Base-by-base conservation (phyloP, 2,113 vertebrate genomes). In the Cyprinodon tularosa region DNA sequence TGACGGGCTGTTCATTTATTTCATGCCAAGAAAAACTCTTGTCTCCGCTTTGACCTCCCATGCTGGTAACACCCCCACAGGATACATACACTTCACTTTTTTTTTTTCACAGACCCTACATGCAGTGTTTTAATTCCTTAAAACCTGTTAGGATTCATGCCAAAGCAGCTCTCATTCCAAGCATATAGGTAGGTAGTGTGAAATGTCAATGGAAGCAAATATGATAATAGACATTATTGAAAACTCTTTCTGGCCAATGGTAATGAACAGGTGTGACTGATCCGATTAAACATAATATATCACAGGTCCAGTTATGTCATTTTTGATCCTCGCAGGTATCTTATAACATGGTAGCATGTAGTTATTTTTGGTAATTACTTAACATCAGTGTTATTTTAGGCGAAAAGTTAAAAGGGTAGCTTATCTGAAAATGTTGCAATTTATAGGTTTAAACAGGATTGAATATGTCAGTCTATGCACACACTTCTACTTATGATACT, bases 1-100 rank as follows among this genome's bases (percentile, higher is more conserved):
- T 50, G 37, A 76, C 12, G 3, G 63, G 44, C 74, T 66, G 71
- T 74, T 86, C 68, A 82, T 80, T 88, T 87, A 76, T 86, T 89
- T 85, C 36, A 44, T 73, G 78, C 81, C 69, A 84, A 71, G 72
- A 74, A 77, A 42, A 48, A 78, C 71, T 70, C 68, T 70, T 10
- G 62, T 80, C 77, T 80, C 40, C 65, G 72, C 40, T 72, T 72
- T 72, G 47, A 62, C 39, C 70, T 80, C 66, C 39, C 71, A 61
- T 77, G 64, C 68, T 69, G 47, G 36, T 75, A 72, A 77, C 74
- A 72, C 37, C 66, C 68, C 37, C 67, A 29, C 62, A 72, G 62
- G 37, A 78, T 13, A n/a, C 63, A 47, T 39, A 69, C 61, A 45
- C 61, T 67, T 44, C 38, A 78, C 66, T n/a, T 62, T 45, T 61